Percentiles rank a stretch among this genome's conserved stretches.
Conservation (phyloP, 2,888 invertebrate species). For the Drosophila diplacantha region DNA sequence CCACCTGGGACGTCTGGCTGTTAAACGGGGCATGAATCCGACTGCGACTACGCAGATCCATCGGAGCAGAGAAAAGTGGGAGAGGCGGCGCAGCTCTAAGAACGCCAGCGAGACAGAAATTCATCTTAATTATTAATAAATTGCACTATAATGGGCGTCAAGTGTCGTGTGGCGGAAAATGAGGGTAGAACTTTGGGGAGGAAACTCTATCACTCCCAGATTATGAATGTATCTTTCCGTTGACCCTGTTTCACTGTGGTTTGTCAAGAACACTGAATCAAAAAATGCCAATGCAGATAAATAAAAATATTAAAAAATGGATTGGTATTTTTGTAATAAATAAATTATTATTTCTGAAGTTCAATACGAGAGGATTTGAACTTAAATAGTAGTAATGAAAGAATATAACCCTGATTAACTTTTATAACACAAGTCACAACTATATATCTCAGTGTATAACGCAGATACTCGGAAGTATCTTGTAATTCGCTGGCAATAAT, state of each 20-base stretch:
- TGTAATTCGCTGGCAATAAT: constrained; percentile 44
- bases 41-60: constrained; percentile 14
- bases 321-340: neutral
- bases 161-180: constrained; percentile 38
- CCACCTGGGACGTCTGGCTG: constrained; percentile 33
- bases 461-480: constrained; percentile 18
- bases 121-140: constrained; percentile 44
- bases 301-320: neutral
- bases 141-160: constrained; percentile 40
- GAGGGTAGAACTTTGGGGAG: constrained; percentile 25
- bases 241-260: constrained; percentile 46
- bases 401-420: neutral
- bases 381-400: neutral
- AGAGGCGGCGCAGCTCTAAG: constrained; percentile 1
- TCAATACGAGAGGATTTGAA: neutral
- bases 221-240: constrained; percentile 8
- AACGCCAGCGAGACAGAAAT: constrained; percentile 19
- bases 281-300: neutral
- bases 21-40: constrained; percentile 46
- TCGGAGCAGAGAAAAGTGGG: constrained; percentile 26
- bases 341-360: neutral
- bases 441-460: constrained; percentile 4
- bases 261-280: neutral
- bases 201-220: constrained; percentile 6
- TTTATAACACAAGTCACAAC: neutral